A percentile compares a stretch with the other conserved stretches of the same genome.
These are phyloP conservation scores for Neoitamus cyanurus DNA, from an alignment of 2,888 invertebrate genomes.

Conservation along the genomic window DNA sequence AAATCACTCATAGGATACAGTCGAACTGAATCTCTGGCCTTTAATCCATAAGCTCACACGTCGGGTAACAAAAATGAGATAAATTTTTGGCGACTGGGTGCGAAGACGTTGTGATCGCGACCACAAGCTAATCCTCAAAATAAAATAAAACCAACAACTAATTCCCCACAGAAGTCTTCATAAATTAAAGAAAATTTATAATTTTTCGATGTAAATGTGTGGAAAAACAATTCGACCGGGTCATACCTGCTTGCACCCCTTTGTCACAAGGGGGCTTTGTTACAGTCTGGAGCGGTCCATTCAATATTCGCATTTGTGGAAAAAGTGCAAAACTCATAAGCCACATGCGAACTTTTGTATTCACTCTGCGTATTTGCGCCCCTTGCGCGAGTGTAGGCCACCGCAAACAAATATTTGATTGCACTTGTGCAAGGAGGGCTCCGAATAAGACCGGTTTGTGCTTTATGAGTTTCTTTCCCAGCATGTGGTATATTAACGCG, in stretches of 20 bases:
- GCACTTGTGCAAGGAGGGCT: not conserved
- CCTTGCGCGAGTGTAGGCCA: not conserved
- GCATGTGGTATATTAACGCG: slow-evolving; percentile 51
- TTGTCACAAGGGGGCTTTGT: not conserved
- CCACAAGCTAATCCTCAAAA: slow-evolving; percentile 35
- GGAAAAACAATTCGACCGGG: not conserved
- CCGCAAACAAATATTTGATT: slow-evolving; percentile 23
- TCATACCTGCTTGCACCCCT: not conserved
- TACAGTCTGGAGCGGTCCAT: not conserved
- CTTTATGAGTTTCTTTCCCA: slow-evolving; percentile 45
- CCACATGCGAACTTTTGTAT: slow-evolving; percentile 42
- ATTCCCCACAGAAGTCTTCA: slow-evolving; percentile 33
- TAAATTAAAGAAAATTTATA: slow-evolving; percentile 53
- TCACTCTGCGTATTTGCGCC: slow-evolving; percentile 2
- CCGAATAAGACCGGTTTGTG: not conserved
- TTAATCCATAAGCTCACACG: not conserved
- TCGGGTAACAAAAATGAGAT: slow-evolving; percentile 20
- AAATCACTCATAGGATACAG: not conserved
- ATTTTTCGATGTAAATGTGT: slow-evolving; percentile 47
- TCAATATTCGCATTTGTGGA: not conserved
- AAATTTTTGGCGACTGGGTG: not conserved
- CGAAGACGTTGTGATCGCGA: not conserved
- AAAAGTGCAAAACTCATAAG: slow-evolving; percentile 33
- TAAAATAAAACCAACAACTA: slow-evolving; percentile 30
- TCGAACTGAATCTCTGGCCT: not conserved